Base-by-base conservation (phyloP, 1,140 invertebrate genomes). In the Laupala kohalensis region DNA sequence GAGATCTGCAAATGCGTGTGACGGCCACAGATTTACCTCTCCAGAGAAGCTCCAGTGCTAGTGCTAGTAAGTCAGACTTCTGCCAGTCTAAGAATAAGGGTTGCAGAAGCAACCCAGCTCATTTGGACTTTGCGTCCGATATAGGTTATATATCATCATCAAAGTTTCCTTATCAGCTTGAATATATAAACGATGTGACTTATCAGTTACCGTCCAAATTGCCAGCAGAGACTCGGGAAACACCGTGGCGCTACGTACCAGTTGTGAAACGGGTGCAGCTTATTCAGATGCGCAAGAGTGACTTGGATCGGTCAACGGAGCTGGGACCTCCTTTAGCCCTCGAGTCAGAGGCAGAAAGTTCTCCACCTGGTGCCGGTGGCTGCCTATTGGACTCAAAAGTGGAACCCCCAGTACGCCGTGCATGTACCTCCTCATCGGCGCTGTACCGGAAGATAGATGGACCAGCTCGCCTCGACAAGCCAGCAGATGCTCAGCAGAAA, bases 171-270 rank as follows among this genome's bases (percentile, higher is more conserved):
- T 23, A 68, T 6, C 67, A 23, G n/a, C 12, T 68, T 4, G 67
- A 68, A 19, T 68, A 68, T 23, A 23, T 68, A n/a, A 68, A 37
- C 29, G 67, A 68, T 25, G 29, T 68, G 28, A 9, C 13, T 9
- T 68, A 71, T 66, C 30, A 63, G 6, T 71, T 67, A 25, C 30
- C 70, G 64, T 19, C 64, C 25, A 71, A 69, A 25, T 62, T 67
- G 67, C 30, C 30, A 15, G 26, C 67, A 64, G 66, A 72, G 24
- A 68, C 81, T 0, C 81, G 80, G 0, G 82, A 83, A 29, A 80
- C 81, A 1, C 82, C 81, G 6, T 83, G 81, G 82, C 77, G 82
- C 73, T 83, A 81, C 71, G 78, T 80, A 19, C 77, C 80, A 1
- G 72, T 68, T 25, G 67, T 68, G 67, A 68, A 68, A 27, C 25